Evolutionary conservation across 53 echinoderm and acorn worm genomes (phyloP), one percentile per base, ranked within the genome.

Genomic region (Henricia sp.): DNA sequence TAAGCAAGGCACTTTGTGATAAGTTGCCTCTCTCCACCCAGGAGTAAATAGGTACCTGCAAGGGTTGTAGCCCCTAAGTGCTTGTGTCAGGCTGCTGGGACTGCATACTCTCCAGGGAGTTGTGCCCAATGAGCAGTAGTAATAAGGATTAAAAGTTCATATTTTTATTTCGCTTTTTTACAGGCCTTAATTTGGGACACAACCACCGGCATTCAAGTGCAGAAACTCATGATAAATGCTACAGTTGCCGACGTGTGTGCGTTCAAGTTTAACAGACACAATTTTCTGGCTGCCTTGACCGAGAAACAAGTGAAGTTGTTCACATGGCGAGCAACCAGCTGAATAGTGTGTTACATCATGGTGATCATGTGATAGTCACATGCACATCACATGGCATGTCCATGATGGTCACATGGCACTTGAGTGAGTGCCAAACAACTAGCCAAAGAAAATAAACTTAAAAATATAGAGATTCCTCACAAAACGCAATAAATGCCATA

Each of bases 281-380:
- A 44, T 50, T 92, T 89, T 42, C 90, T 97, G 11, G 94, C 94
- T 26, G 92, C 92, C 16, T 59, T 97, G 23, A 91, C 97, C 5
- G 97, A 97, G 20, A 97, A 97, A 30, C 88, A 89, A 32, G 83
- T 97, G 23, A 97, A 97, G 75, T 64, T 97, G 19, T 94, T 76
- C 82, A 88, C 56, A 14, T 97, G 97, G 94, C 67, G 80, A 35
- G n/a, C 74, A 65, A 72, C 29, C 66, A 86, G 46, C 37, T 74
- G 34, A 75, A 57, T 34, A 64, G 40, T 1, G 6, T 17, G 20
- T 27, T 2, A 27, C 32, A 28, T 29, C 62, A 60, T 60, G 62
- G 16, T 4, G 4, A 4, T 11, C 16, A 6, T 33, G 32, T 20
- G 62, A 14, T 4, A 3, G 14, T 60, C 62, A 60, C 62, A 60